These are phyloP conservation scores for Lagria hirta DNA, from an alignment of 2,888 invertebrate genomes.

Conservation along the genomic window DNA sequence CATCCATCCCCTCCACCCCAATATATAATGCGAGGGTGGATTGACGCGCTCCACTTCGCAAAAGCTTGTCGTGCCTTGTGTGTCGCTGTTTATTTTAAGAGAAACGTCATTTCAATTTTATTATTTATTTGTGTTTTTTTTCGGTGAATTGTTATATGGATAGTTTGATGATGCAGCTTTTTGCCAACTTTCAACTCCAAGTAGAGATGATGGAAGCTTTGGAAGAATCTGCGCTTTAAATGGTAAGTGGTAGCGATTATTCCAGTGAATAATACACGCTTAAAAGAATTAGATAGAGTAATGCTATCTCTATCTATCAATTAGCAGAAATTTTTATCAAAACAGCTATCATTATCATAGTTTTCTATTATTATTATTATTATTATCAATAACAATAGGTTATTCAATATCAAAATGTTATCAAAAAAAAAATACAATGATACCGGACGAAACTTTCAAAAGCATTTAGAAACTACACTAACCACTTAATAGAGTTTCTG, in stretches of 20 bases:
- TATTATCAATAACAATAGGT: no score
- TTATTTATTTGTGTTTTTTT: slow-evolving; percentile 13
- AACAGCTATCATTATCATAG: no score
- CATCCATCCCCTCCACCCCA: slow-evolving; percentile 50
- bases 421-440: no score
- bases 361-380: no score
- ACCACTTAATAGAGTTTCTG: no score
- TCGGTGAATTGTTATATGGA: slow-evolving; percentile 11
- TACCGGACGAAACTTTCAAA: no score
- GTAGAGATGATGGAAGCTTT: slow-evolving; percentile 11
- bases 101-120: slow-evolving; percentile 13
- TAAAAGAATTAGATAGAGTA: no score
- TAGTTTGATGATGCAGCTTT: slow-evolving; percentile 6
- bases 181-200: slow-evolving; percentile 12
- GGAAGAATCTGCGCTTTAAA: slow-evolving; percentile 15
- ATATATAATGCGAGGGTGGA: slow-evolving; percentile 50
- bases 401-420: no score
- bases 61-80: slow-evolving; percentile 36
- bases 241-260: no score
- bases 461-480: no score
- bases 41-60: slow-evolving; percentile 46
- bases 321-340: no score
- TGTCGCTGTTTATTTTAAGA: slow-evolving; percentile 25
- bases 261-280: slow-evolving; percentile 16
- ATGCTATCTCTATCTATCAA: no score